Evolutionary conservation across 2,888 invertebrate genomes (phyloP).

Genomic region (Tortricodes alternella): DNA sequence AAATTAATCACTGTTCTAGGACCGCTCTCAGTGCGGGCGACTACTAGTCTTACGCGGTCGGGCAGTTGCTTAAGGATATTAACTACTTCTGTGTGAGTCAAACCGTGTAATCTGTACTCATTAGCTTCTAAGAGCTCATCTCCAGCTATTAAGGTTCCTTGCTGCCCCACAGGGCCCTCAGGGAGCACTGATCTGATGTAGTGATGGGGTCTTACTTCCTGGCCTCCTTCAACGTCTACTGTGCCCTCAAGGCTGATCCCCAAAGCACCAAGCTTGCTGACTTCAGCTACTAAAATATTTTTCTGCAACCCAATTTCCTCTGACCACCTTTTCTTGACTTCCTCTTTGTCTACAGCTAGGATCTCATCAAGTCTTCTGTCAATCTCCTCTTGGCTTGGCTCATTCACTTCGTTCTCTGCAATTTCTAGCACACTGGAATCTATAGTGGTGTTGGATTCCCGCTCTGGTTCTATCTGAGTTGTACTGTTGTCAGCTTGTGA

Average conservation of each 20-base stretch:
- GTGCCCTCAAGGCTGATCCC: slow-evolving; percentile 99
- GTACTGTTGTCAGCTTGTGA: slow-evolving; percentile 84
- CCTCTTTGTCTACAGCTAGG: slow-evolving; percentile 80
- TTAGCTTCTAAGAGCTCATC: slow-evolving; percentile 99
- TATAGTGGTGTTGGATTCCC: slow-evolving; percentile 90
- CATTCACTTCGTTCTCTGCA: slow-evolving; percentile 70
- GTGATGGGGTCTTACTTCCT: slow-evolving; percentile 98
- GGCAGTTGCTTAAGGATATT: slow-evolving; percentile 97
- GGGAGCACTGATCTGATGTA: slow-evolving; percentile 98
- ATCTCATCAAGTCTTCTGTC: slow-evolving; percentile 82
- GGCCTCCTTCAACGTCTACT: slow-evolving; percentile 98
- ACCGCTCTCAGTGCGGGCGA: slow-evolving; percentile 88
- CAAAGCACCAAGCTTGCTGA: slow-evolving; percentile 95
- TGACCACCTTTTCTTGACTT: slow-evolving; percentile 90
- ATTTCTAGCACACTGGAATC: slow-evolving; percentile 88
- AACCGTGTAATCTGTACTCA: slow-evolving; percentile 93
- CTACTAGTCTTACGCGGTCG: slow-evolving; percentile 94
- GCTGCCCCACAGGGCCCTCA: slow-evolving; percentile 97
- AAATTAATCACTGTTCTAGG: slow-evolving; percentile 89
- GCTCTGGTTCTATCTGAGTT: slow-evolving; percentile 88
- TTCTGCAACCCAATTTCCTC: slow-evolving; percentile 91
- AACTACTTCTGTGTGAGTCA: slow-evolving; percentile 98
- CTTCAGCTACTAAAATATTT: slow-evolving; percentile 95
- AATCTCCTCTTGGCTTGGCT: slow-evolving; percentile 78
- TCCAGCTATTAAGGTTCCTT: slow-evolving; percentile 94